Base-by-base conservation (phyloP, 2,888 invertebrate genomes). In the Orgyia antiqua region DNA sequence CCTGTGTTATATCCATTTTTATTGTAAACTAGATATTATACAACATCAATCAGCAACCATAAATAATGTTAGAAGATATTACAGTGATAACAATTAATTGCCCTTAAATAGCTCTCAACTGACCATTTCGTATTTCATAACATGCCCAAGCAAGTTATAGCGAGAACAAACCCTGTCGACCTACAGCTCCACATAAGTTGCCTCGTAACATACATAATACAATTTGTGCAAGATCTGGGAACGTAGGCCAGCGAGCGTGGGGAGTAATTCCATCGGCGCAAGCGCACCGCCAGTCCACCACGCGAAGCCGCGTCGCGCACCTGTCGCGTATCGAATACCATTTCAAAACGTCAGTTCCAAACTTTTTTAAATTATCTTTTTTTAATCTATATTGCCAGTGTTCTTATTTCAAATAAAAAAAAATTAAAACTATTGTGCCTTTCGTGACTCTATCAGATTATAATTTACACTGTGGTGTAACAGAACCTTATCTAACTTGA, bases 251-350 rank as follows among this genome's bases (percentile, higher is more conserved):
- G 47, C 40, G 13, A 24, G 36, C 67, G 68, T 68, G 61, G 59
- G 48, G 47, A 51, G 51, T 42, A 48, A 38, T 33, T 43, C 39
- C 44, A 39, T 46, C 51, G 42, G 51, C 61, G 61, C 64, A 60
- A 55, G 63, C 61, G 65, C 67, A 52, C 17, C 41, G 60, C 50
- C 80, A 80, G 82, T 80, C 59, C 52, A 68, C 59, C 58, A 70
- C 79, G 76, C 77, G 74, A 48, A 63, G 67, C 58, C 78, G 80
- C 69, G 70, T 62, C 77, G 80, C 77, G 75, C 69, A 71, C 63
- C 63, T 62, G 68, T 66, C 71, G 68, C 73, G 68, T 64, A 26
- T 47, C 56, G 45, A 42, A 49, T 42, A 39, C 43, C 37, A 36
- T 42, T 33, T 33, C 36, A 50, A 44, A 42, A 47, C 38, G 59